Percentiles rank a stretch among this genome's conserved stretches.
phyloP scores from a whole-genome alignment of 2,888 invertebrate species.

The Ochropacha duplaris region DNA sequence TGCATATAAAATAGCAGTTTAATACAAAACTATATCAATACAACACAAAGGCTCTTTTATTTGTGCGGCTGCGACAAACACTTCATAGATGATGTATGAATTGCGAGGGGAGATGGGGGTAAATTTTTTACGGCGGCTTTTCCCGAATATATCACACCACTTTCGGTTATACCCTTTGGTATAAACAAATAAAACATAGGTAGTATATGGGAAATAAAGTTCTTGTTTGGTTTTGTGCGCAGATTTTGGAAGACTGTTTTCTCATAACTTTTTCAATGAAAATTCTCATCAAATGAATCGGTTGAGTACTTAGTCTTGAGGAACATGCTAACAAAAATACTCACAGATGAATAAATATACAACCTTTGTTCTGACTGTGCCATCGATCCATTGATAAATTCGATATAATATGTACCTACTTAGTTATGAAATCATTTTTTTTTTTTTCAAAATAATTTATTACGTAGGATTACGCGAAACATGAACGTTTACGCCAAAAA shows the following conservation, averaged over 20 bases:
- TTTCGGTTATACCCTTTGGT: conserved; percentile 30
- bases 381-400: too few relatives aligned
- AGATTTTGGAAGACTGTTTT: neutral
- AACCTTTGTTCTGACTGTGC: too few relatives aligned
- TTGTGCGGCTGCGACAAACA: conserved; percentile 30
- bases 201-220: conserved; percentile 17
- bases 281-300: too few relatives aligned
- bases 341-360: too few relatives aligned
- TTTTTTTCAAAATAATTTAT: too few relatives aligned
- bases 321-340: too few relatives aligned
- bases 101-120: conserved; percentile 31
- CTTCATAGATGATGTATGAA: conserved; percentile 44
- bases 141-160: conserved; percentile 35
- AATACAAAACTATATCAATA: neutral
- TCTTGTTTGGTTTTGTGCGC: neutral
- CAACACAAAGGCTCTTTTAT: neutral
- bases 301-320: too few relatives aligned
- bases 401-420: too few relatives aligned
- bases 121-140: conserved; percentile 37
- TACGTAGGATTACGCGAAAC: too few relatives aligned
- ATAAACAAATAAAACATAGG: conserved; percentile 42
- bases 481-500: neutral
- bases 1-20: neutral
- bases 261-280: neutral
- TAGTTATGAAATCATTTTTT: too few relatives aligned